These are phyloP conservation scores for Melitaea athalia DNA, from an alignment of 2,888 invertebrate genomes.

Conservation along the genomic window DNA sequence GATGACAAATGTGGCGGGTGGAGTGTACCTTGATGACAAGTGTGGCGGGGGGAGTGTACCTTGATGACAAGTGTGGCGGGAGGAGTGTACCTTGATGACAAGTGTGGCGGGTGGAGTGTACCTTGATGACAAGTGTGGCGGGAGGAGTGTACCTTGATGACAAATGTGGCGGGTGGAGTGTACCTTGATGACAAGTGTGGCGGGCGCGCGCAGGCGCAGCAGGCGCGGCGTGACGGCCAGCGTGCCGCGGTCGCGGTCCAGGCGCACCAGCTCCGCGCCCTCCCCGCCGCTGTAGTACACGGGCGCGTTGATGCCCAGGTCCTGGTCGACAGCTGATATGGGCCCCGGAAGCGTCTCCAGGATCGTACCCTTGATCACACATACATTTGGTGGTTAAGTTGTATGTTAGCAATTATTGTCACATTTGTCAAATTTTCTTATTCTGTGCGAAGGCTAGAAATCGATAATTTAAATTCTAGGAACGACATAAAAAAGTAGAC, in stretches of 20 bases:
- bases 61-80: too few species aligned
- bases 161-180: constrained; percentile 87
- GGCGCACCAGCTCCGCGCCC: constrained; percentile 80
- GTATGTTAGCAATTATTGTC: too few species aligned
- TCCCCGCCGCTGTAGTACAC: constrained; percentile 86
- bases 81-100: constrained; percentile 85
- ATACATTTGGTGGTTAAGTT: not conserved
- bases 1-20: too few species aligned
- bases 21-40: too few species aligned
- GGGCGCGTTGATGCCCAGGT: constrained; percentile 88
- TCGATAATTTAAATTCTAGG: too few species aligned
- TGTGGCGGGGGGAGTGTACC: too few species aligned
- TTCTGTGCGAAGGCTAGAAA: too few species aligned
- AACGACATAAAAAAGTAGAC: too few species aligned
- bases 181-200: constrained; percentile 91
- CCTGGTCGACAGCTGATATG: constrained; percentile 91
- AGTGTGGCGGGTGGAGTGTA: constrained; percentile 89
- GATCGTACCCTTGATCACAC: constrained; percentile 79
- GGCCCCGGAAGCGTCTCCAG: constrained; percentile 87
- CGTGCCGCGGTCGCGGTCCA: constrained; percentile 85
- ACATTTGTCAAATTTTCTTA: too few species aligned
- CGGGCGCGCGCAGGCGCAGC: constrained; percentile 84
- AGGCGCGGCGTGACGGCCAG: constrained; percentile 82
- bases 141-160: constrained; percentile 89
- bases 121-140: constrained; percentile 90